Evolutionary conservation across 2,888 invertebrate genomes (phyloP), one percentile per base, ranked within the genome.

Genomic region (Drepanosiphum platanoidis): DNA sequence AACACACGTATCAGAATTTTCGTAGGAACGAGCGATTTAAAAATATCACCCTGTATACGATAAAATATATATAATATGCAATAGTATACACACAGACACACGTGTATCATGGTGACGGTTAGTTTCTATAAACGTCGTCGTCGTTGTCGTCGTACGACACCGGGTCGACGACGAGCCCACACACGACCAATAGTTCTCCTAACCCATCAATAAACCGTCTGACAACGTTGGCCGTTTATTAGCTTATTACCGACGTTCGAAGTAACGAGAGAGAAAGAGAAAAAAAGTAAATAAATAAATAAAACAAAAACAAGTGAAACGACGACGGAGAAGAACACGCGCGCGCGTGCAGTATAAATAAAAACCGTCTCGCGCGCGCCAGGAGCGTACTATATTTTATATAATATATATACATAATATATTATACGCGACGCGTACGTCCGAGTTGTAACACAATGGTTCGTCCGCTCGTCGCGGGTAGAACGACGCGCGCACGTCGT

Each of bases 221-320:
- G 81, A 30, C 58, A n/a, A 70, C 80, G 70, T 80, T 80, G 7
- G 70, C 58, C 81, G 81, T 81, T 71, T 71, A 81, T 81, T 81
- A 61, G 81, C 81, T 71, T 58, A 71, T 81, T 81, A 80, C 46
- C 52, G 52, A 18, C 15, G 68, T 11, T 8, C 30, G 32, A n/a
- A 1, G 36, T 9, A 27, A 30, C 32, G 22, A 34, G 34, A 18
- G 18, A 30, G 13, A 9, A 79, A 5, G 13, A n/a, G 18, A 18
- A 15, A 32, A 13, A 34, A 18, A 64, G n/a, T 27, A 27, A 27
- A 64, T 64, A 30, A 77, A 36, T 18, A 75, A 61, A 9, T 11
- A 4, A 36, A 70, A 42, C 11, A 61, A 34, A 30, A 32, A 66
- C 27, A 30, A 46, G 46, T 70, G 27, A 70, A 81, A 79, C 22